A percentile compares a stretch with the other conserved stretches of the same genome.
These are phyloP conservation scores for Tipula vernalis DNA, from an alignment of 2,888 invertebrate genomes.

Conservation along the genomic window DNA sequence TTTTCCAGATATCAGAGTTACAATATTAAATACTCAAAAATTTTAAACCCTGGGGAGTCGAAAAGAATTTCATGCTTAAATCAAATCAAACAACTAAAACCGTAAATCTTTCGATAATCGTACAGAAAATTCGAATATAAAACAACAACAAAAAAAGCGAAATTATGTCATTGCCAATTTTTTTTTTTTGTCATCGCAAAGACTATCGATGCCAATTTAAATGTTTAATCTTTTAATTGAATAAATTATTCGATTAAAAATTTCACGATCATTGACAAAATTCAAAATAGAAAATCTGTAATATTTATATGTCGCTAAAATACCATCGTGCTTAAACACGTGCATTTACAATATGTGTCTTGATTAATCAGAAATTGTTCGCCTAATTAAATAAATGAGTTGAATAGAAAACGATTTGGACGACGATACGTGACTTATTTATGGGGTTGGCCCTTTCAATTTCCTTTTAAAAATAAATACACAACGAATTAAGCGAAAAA, in stretches of 20 bases:
- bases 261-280: slow-evolving; percentile 8
- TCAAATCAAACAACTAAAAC: neutral
- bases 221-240: neutral
- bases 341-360: too few species aligned
- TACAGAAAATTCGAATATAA: neutral
- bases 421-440: neutral
- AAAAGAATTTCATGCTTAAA: neutral
- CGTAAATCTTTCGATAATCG: neutral
- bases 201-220: neutral
- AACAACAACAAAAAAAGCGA: neutral
- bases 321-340: neutral
- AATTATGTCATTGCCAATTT: slow-evolving; percentile 5
- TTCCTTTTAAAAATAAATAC: neutral
- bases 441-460: neutral
- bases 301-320: neutral
- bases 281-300: neutral
- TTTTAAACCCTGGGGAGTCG: too few species aligned
- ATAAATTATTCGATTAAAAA: neutral
- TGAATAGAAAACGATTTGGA: neutral
- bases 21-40: too few species aligned
- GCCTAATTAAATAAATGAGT: neutral
- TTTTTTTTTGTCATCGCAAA: neutral
- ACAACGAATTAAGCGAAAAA: neutral
- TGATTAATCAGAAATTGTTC: neutral
- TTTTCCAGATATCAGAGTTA: too few species aligned